Evolutionary conservation across 1,140 invertebrate species (phyloP), one percentile per base, ranked within the genome.

Genomic region (Caenorhabditis brenneri): DNA sequence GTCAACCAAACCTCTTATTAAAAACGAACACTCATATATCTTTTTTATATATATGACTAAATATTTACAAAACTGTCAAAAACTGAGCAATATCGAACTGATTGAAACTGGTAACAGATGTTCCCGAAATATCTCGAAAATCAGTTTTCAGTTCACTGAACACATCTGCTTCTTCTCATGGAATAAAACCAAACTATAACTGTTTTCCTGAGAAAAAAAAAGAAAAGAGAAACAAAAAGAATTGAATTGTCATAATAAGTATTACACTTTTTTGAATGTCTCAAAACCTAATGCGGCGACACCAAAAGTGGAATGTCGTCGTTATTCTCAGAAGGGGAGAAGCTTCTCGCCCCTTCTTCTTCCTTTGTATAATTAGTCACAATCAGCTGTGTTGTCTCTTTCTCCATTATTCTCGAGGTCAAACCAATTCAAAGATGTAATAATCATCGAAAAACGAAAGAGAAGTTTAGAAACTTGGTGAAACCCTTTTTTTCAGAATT

Each of bases 331-430:
- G 42, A 16, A n/a, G n/a, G n/a, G n/a, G n/a, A n/a, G 49, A 6
- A n/a, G 24, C 53, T 15, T 22, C 58, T 65, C 36, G 9, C 36
- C 31, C 58, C 58, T 65, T 65, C 27, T 55, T 55, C 48, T 51
- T 55, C 58, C 36, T 19, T 65, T 16, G 58, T 65, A 65, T 65
- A 65, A 65, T 65, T 65, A 65, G 58, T 65, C 58, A 65, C 58
- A 65, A 65, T 65, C 58, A 65, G 58, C 58, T 65, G 58, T 36
- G 33, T 29, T 55, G 12, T 55, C n/a, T 9, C 19, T 22, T 65
- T 36, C 58, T 36, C 53, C 53, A 55, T 55, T 55, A 55, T 55
- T 65, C 58, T 65, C 58, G 58, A 65, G 58, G 58, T 65, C 58
- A 65, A 65, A 31, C 31, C 33, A 33, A n/a, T n/a, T 33, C 36